Base-by-base conservation (phyloP, 2,888 invertebrate genomes). In the Drosophila kuntzei region DNA sequence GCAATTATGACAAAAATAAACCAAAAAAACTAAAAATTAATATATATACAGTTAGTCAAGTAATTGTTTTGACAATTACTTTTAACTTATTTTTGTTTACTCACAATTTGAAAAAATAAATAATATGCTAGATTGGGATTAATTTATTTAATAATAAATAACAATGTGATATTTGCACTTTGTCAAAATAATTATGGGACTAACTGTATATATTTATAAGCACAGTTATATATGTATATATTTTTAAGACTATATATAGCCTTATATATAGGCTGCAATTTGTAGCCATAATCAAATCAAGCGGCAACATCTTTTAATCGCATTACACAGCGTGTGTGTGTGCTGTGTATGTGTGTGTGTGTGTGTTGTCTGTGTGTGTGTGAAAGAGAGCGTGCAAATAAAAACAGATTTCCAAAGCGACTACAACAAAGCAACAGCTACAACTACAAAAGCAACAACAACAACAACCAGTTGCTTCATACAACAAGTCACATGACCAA, bases 401-500 rank as follows among this genome's bases (percentile, higher is more conserved):
- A 87, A 85, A 82, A 85, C 77, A 85, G 86, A 84, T 84, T 87
- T 87, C 77, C 87, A 86, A 87, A 83, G 81, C 69, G 70, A 86
- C 86, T 74, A 85, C 74, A 86, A 70, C 76, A 81, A 79, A 41
- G 34, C 22, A 49, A 49, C 49, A 55, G 20, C 49, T 54, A 37
- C 60, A 62, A 36, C 53, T 58, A 22, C 59, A 60, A n/a, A 8
- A 16, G 3, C 22, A 64, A 29, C 43, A 58, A 39, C 62, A 70
- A 71, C 64, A 84, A 71, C 87, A 87, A 84, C 82, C 82, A 87
- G 87, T 85, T 85, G 81, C 82, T 87, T 77, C 86, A 85, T 82
- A 76, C 87, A 87, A 85, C 77, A 85, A 84, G 88, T 87, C 88
- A 84, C 84, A 84, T 87, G 88, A 84, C 86, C 84, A 87, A 85